A percentile compares a stretch with the other conserved stretches of the same genome.
Evolutionary conservation across 2,888 invertebrate species (phyloP).

Genomic region (Zygothrica quintamaculata): DNA sequence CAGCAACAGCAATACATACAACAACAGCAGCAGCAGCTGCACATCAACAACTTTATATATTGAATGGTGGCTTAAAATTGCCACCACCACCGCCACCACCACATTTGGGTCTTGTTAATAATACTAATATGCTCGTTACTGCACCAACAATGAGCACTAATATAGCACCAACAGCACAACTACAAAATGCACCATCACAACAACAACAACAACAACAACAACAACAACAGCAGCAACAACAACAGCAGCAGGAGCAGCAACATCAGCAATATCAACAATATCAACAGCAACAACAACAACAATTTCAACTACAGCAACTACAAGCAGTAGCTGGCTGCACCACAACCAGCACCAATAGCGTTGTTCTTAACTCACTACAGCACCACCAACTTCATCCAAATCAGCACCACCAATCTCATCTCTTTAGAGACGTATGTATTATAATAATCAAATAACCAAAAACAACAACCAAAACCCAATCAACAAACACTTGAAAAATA

Average conservation of each 20-base stretch:
- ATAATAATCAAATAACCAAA: conserved; percentile 37
- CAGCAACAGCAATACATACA: conserved; percentile 39
- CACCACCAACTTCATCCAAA: conserved; percentile 85
- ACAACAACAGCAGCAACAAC: conserved; percentile 38
- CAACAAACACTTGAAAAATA: not conserved
- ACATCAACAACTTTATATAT: conserved; percentile 71
- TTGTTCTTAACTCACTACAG: conserved; percentile 84
- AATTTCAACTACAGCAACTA: conserved; percentile 63
- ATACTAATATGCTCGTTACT: conserved; percentile 49
- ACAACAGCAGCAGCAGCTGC: conserved; percentile 43
- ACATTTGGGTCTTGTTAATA: conserved; percentile 45
- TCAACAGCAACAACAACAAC: conserved; percentile 51
- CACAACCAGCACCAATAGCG: conserved; percentile 83
- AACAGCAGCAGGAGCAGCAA: conserved; percentile 42
- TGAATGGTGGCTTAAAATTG: conserved; percentile 68
- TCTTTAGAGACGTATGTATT: conserved; percentile 85
- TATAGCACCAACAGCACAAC: conserved; percentile 47
- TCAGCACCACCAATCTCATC: conserved; percentile 85
- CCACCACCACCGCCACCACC: conserved; percentile 26
- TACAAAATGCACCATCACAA: conserved; percentile 6
- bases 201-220: conserved; percentile 47
- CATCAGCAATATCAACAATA: conserved; percentile 45
- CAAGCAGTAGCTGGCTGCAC: conserved; percentile 74
- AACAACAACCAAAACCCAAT: no score
- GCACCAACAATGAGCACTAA: conserved; percentile 52